Conservation (phyloP, 2,113 vertebrate genomes). For the Saccopteryx bilineata region DNA sequence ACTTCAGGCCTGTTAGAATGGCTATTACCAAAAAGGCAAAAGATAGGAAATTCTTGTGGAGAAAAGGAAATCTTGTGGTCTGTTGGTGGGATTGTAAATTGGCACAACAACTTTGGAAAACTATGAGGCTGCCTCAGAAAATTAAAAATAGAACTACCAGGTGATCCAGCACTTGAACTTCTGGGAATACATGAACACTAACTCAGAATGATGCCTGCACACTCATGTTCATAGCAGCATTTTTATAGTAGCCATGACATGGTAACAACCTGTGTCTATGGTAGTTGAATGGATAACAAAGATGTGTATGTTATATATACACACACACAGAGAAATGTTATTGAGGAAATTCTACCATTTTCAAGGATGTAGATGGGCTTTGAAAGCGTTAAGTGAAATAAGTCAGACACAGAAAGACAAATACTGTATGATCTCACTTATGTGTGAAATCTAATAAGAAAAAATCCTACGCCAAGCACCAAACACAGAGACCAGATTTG, state of each 20-base stretch:
- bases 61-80: neutral
- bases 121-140: neutral
- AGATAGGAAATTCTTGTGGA: neutral
- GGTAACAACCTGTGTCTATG: neutral
- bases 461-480: no score
- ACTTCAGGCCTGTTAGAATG: neutral
- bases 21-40: neutral
- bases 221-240: neutral
- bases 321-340: neutral
- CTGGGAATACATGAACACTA: neutral
- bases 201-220: neutral
- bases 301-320: neutral
- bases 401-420: neutral
- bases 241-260: neutral
- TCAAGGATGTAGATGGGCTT: neutral
- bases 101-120: neutral
- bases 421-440: neutral
- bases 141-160: neutral
- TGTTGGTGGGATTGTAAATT: neutral
- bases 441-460: neutral
- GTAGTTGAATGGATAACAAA: neutral
- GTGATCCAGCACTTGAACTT: neutral
- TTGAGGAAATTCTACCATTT: neutral
- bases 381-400: neutral
- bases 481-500: neutral